A percentile compares a stretch with the other conserved stretches of the same genome.
Evolutionary conservation across 2,797 vertebrate genomes (phyloP).

Genomic region (Zalophus californianus): DNA sequence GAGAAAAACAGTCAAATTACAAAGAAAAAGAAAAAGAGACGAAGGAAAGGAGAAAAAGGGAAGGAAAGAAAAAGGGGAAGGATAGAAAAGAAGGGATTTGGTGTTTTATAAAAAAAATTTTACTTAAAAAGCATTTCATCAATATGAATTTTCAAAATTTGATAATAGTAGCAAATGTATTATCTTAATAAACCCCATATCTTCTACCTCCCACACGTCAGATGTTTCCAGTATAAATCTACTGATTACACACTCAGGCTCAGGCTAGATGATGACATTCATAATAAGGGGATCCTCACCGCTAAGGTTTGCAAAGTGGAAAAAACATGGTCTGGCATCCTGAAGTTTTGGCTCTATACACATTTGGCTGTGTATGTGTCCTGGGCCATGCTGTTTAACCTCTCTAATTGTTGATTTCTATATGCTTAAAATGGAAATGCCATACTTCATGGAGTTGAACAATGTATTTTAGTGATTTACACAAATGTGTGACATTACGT

Average conservation of each 20-base stretch:
- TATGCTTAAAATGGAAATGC: constrained; percentile 27
- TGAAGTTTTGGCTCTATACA: not conserved
- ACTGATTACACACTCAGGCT: not conserved
- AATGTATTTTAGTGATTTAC: constrained; percentile 46
- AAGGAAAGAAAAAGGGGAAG: not conserved
- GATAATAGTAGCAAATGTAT: constrained; percentile 20
- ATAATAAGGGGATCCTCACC: not conserved
- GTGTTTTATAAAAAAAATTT: constrained; percentile 30
- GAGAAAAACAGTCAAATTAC: constrained; percentile 64
- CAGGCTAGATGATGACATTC: not conserved
- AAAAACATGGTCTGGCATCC: not conserved
- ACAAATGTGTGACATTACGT: not conserved
- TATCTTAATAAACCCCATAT: constrained; percentile 24
- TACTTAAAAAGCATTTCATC: constrained; percentile 41
- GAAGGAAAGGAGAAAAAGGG: not conserved
- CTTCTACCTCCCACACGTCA: not conserved
- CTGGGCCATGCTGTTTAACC: not conserved
- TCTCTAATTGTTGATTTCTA: constrained; percentile 15
- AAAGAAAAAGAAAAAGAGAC: not conserved
- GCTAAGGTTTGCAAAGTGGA: not conserved
- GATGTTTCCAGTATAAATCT: constrained; percentile 16
- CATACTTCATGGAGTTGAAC: not conserved
- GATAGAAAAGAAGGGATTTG: constrained; percentile 18
- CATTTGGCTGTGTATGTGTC: constrained; percentile 13
- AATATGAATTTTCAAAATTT: constrained; percentile 39